These are phyloP conservation scores for Parasteatoda lunata DNA, from an alignment of 2,888 invertebrate genomes.

Conservation along the genomic window DNA sequence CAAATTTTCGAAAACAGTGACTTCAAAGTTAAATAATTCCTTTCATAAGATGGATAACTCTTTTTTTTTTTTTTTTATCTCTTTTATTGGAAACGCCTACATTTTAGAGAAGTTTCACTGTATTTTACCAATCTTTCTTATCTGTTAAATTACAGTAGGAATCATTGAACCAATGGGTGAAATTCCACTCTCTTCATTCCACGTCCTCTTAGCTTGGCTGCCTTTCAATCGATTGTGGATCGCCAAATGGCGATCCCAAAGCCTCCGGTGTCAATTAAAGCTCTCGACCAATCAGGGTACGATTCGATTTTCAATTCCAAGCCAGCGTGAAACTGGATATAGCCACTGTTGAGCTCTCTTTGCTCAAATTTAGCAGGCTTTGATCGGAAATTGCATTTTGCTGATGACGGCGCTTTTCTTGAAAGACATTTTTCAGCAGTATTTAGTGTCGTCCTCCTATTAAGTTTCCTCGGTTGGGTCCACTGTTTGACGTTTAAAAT, in stretches of 20 bases:
- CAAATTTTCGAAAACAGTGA: constrained; percentile 42
- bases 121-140: constrained; percentile 28
- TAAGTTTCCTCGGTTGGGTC: too few relatives aligned
- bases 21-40: constrained; percentile 59
- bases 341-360: constrained; percentile 14
- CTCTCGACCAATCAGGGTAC: constrained; percentile 64
- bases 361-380: constrained; percentile 38
- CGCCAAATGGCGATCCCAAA: constrained; percentile 67
- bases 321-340: constrained; percentile 53
- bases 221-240: constrained; percentile 60
- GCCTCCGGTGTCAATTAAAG: constrained; percentile 67
- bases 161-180: constrained; percentile 51
- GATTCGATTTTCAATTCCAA: constrained; percentile 68
- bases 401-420: constrained; percentile 4
- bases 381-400: constrained; percentile 57
- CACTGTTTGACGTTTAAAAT: too few relatives aligned
- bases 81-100: constrained; percentile 23
- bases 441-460: too few relatives aligned
- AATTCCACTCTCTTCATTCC: constrained; percentile 20
- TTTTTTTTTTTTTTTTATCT: too few relatives aligned
- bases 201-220: constrained; percentile 25
- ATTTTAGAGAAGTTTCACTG: constrained; percentile 9
- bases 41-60: constrained; percentile 28
- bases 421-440: background rate
- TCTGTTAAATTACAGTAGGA: constrained; percentile 23